Conservation (phyloP, 2,888 invertebrate genomes). For the Ichneumon xanthorius region DNA sequence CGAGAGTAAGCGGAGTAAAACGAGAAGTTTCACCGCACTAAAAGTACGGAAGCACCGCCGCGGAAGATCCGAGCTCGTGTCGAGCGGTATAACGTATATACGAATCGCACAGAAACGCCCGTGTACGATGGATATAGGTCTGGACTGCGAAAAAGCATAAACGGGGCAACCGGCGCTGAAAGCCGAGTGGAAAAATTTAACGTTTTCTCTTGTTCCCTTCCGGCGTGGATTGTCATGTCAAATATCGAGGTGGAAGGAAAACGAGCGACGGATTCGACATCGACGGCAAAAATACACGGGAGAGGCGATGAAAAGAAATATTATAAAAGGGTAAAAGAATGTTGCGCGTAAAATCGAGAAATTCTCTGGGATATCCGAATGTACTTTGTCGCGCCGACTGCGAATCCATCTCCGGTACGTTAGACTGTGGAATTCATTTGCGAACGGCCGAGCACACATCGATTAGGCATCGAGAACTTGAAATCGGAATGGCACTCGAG, state of each 20-base stretch:
- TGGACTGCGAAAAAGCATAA: slow-evolving; percentile 11
- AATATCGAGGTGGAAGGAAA: neutral
- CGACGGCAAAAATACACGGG: too few species aligned
- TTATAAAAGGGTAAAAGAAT: too few species aligned
- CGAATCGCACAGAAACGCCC: neutral
- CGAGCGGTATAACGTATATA: neutral
- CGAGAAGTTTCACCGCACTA: slow-evolving; percentile 21
- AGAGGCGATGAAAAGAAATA: too few species aligned
- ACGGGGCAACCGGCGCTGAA: neutral
- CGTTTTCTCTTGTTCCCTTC: neutral
- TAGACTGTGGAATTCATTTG: too few species aligned
- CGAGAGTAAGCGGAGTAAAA: slow-evolving; percentile 16
- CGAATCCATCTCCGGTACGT: too few species aligned
- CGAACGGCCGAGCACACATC: neutral
- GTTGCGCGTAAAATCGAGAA: too few species aligned
- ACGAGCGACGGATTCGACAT: neutral
- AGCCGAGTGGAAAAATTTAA: slow-evolving; percentile 8
- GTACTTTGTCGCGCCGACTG: too few species aligned
- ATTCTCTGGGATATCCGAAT: too few species aligned
- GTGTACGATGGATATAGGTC: neutral
- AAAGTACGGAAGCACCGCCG: slow-evolving; percentile 36
- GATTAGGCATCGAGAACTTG: neutral
- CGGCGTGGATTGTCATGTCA: neutral
- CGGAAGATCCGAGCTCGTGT: slow-evolving; percentile 33
- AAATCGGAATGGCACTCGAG: neutral